Base-by-base conservation (phyloP, 2,888 invertebrate species). In the Drosophila subquinaria region DNA sequence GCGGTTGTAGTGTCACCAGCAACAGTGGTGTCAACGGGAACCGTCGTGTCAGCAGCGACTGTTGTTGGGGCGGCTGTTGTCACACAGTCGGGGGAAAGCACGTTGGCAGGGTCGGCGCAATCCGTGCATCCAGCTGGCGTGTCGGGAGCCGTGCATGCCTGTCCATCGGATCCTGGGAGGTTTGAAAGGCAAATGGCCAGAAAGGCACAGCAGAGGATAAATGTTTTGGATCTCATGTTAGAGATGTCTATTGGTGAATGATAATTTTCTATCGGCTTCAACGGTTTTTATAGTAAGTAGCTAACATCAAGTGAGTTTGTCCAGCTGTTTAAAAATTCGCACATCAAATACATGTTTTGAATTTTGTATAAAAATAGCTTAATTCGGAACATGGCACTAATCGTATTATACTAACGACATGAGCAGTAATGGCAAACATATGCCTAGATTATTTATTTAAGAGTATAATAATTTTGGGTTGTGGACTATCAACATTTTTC, bases 161-260 rank as follows among this genome's bases (percentile, higher is more conserved):
- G 36, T 9, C 35, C 66, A 17, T 38, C 9, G 51, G n/a, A 15
- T 11, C 3, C 17, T 35, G 76, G 73, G 27, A 74, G 3, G 15
- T 51, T 15, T 36, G 40, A 35, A 0, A 76, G 15, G 48, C 42
- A 52, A 3, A 76, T 38, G 23, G 60, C 71, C 42, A 74, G 6
- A 11, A 76, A 17, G 35, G 45, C 76, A 43, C 76, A 76, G 35
- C 35, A 35, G 3, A 69, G 20, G 4, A 38, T 13, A 17, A 70
- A n/a, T 27, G 38, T 23, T 43, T 15, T 51, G 9, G 43, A 10
- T 23, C 60, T 60, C 73, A 74, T 76, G 35, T 64, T 59, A 11
- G 4, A 1, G n/a, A 10, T 17, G 33, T 42, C 17, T 27, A 40
- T 59, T 47, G 38, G 6, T 30, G 40, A 60, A 35, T 76, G 73